Percentiles rank a stretch among this genome's conserved stretches.
phyloP scores from a whole-genome alignment of 2,797 vertebrate species.

The Orestias chungarensis region DNA sequence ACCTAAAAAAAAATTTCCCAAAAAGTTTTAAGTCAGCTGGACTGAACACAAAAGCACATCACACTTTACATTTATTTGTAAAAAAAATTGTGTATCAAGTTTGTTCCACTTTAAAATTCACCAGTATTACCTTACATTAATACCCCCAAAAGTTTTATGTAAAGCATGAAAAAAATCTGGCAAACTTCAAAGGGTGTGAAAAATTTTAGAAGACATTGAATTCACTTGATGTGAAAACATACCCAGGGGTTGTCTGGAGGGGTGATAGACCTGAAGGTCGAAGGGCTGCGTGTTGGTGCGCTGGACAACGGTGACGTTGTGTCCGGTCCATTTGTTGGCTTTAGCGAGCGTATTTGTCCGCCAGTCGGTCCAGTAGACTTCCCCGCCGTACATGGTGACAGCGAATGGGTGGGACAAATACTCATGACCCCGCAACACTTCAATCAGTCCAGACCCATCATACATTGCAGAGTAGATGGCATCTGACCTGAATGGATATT shows the following conservation, averaged over 20 bases:
- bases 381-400: slow-evolving; percentile 95
- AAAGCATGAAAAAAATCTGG: not conserved
- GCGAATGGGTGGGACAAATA: slow-evolving; percentile 97
- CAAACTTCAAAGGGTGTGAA: not conserved
- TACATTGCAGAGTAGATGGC: slow-evolving; percentile 97
- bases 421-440: slow-evolving; percentile 95
- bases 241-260: slow-evolving; percentile 95
- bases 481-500: slow-evolving; percentile 85
- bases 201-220: not conserved
- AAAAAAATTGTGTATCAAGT: not conserved
- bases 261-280: slow-evolving; percentile 97
- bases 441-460: slow-evolving; percentile 93
- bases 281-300: slow-evolving; percentile 98
- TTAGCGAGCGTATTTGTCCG: slow-evolving; percentile 96
- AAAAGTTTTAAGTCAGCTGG: not conserved
- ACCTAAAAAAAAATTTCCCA: not conserved
- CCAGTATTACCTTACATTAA: not conserved
- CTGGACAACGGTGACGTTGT: slow-evolving; percentile 96
- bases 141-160: not conserved
- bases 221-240: slow-evolving; percentile 49
- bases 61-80: not conserved
- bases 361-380: slow-evolving; percentile 99
- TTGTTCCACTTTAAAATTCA: not conserved
- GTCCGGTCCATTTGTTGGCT: slow-evolving; percentile 98
- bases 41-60: not conserved